These are phyloP conservation scores for Phylloscopus trochiloides DNA, from an alignment of 2,113 vertebrate species.

Conservation along the genomic window DNA sequence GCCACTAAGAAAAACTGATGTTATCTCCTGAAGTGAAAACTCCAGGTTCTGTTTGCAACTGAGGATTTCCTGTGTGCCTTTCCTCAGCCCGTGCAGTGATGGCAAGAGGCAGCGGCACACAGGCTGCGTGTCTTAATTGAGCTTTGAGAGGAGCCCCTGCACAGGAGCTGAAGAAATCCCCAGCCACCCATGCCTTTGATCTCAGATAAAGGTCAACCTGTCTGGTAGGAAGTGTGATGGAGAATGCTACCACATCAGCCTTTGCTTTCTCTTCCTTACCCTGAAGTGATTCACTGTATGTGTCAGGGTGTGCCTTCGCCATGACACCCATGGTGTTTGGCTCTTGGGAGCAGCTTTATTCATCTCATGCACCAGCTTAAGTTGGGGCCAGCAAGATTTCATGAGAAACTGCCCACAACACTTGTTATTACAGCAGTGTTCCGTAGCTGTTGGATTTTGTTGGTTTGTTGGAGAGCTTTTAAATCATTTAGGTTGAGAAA, in stretches of 20 bases:
- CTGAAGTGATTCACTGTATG: neutral
- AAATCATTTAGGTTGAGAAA: neutral
- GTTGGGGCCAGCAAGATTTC: neutral
- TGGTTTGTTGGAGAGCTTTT: neutral
- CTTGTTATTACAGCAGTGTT: neutral
- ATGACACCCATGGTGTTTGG: neutral
- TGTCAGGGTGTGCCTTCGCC: neutral
- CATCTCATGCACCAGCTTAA: neutral
- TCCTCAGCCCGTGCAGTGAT: neutral
- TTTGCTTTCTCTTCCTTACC: slow-evolving; percentile 31
- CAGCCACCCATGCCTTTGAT: slow-evolving; percentile 31
- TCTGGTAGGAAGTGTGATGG: slow-evolving; percentile 4
- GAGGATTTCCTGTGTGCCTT: slow-evolving; percentile 24
- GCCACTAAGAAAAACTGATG: slow-evolving; percentile 31
- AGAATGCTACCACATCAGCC: neutral
- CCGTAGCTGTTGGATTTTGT: neutral
- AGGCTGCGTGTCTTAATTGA: neutral
- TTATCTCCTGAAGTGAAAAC: slow-evolving; percentile 34
- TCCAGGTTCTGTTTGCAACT: neutral
- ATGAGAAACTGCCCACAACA: neutral
- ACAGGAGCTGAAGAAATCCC: slow-evolving; percentile 39
- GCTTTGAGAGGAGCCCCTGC: neutral
- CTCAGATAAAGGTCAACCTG: slow-evolving; percentile 50
- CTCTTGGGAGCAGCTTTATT: neutral
- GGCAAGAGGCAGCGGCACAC: neutral